Evolutionary conservation across 2,888 invertebrate species (phyloP), one percentile per base, ranked within the genome.

Genomic region (Branchellion lobata): DNA sequence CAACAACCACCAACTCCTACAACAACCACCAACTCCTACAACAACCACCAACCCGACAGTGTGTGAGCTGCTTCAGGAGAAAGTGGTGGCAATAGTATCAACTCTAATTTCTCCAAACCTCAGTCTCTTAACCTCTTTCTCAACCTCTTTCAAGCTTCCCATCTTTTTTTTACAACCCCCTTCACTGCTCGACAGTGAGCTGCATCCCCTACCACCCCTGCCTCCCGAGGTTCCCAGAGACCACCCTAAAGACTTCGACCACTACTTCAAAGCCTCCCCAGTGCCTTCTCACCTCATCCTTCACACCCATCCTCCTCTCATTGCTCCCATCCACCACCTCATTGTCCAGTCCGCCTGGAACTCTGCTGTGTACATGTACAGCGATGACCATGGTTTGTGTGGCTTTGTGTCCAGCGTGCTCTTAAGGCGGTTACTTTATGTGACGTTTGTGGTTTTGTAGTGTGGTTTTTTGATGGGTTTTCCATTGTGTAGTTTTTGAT

Each of bases 241-340:
- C 61, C n/a, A 57, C 11, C 61, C 61, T 5, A 57, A 57, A 57
- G 61, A 57, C 24, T 57, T 57, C 24, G 61, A 57, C 21, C 61
- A 57, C 24, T 57, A 57, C 24, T 57, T 18, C 21, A 57, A 57
- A 57, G 61, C 8, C 24, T 3, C n/a, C 21, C 3, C 3, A 8
- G n/a, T 57, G 61, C 61, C 61, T 57, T 57, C 61, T 14, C 21
- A 57, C 3, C 61, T 57, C 21, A 5, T 57, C 21, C 61, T 57
- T n/a, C 24, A 57, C 61, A 57, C 21, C 61, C 61, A 57, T n/a
- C 61, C 61, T 5, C 61, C 61, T 57, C 61, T 57, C 24, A n/a
- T 24, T n/a, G 11, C 61, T 24, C 61, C 61, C 61, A 57, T 57
- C n/a, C 24, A 18, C 61, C 14, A 57, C 61, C 8, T 57, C n/a